Evolutionary conservation across 2,113 vertebrate genomes (phyloP), one percentile per base, ranked within the genome.

Genomic region (Cavia porcellus): DNA sequence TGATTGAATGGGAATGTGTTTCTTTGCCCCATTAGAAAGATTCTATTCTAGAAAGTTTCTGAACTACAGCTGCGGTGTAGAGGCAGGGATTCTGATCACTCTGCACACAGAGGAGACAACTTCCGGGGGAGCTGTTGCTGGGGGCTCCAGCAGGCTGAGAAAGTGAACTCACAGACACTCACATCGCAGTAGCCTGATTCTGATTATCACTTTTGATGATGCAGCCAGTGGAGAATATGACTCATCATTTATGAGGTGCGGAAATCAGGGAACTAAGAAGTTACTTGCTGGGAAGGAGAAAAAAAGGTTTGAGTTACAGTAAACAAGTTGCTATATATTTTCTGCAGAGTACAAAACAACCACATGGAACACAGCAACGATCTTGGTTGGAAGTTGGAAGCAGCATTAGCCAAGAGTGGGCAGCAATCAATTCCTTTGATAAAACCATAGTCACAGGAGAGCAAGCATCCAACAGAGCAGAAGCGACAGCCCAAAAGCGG

Each of bases 191-290:
- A 82, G 84, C 79, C 30, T 92, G 80, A 85, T 87, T 97, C 86
- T 90, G 81, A 96, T 96, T 86, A 92, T 68, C 50, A 77, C 32
- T 94, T 96, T 96, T 96, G 89, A 95, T 89, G 85, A 96, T 57
- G 80, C n/a, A 47, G 77, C n/a, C 32, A 82, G 85, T 88, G 75
- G 94, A 92, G 85, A 93, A 61, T 32, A 79, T 92, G 96, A 92
- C 64, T 95, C 90, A 83, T 95, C 94, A 84, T 68, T 94, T 86
- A 59, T 1, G n/a, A 94, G 82, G 72, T 94, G 19, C 55, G 92
- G 57, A 97, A 89, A 96, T 70, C 68, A 68, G 55, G 90, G 88
- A 90, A 95, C 28, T 70, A 75, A 94, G 79, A 95, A 81, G 28
- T 70, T 75, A 57, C 45, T 83, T 59, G 61, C 52, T 75, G 75